Conservation (phyloP, 1,140 invertebrate species). For the Drosophila sp. region DNA sequence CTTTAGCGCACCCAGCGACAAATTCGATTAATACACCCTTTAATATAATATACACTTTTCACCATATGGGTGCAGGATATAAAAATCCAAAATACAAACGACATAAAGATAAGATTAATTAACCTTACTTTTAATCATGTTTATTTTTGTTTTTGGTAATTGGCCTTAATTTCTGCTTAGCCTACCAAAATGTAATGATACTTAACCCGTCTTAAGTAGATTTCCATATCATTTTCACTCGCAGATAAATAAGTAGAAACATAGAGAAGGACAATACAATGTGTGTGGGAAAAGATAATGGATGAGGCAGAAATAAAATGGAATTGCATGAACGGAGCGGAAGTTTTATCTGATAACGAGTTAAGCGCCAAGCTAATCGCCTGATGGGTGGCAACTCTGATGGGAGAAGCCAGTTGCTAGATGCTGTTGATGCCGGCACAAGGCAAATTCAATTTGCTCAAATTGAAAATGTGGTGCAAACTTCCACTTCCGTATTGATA, state of each 20-base stretch:
- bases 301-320: conserved; percentile 14
- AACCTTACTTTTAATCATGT: not conserved
- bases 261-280: conserved; percentile 20
- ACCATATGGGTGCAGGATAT: too few relatives aligned
- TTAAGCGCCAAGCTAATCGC: conserved; percentile 49
- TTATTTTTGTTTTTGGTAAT: not conserved
- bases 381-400: conserved; percentile 53
- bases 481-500: conserved; percentile 73
- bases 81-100: not conserved
- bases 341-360: conserved; percentile 56
- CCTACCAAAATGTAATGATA: not conserved
- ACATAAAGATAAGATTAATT: not conserved
- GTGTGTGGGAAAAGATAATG: conserved; percentile 10
- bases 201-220: not conserved
- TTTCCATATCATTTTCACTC: not conserved
- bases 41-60: too few relatives aligned
- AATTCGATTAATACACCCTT: too few relatives aligned
- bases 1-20: too few relatives aligned
- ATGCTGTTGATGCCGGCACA: conserved; percentile 15
- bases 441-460: conserved; percentile 71
- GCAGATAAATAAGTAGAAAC: not conserved
- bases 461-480: conserved; percentile 71
- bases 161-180: not conserved
- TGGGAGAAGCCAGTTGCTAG: conserved; percentile 8
- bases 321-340: conserved; percentile 38